These are phyloP conservation scores for Aphis gossypii DNA, from an alignment of 1,140 invertebrate genomes.

Conservation along the genomic window DNA sequence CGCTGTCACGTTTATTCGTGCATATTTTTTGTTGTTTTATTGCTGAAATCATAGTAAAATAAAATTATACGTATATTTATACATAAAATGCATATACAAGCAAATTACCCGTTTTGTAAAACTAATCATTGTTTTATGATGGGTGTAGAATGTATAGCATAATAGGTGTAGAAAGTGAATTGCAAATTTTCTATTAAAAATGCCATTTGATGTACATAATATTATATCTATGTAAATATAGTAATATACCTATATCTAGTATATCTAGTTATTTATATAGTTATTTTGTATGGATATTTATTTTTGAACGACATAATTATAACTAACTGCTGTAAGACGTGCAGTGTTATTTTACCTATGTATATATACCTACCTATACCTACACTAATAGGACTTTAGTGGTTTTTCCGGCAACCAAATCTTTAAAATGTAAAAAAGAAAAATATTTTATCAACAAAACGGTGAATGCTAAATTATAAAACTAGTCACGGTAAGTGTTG, in stretches of 20 bases:
- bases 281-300: conserved; percentile 1
- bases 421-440: not conserved
- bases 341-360: not conserved
- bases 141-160: not conserved
- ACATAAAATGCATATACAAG: not conserved
- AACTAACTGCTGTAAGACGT: not conserved
- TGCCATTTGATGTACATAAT: not conserved
- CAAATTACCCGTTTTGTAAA: not conserved
- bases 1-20: conserved; percentile 7
- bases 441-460: conserved; percentile 31
- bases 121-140: not conserved
- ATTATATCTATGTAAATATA: not conserved
- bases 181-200: not conserved
- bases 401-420: not conserved
- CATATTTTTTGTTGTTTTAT: not conserved
- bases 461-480: conserved; percentile 19
- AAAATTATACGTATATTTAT: not conserved
- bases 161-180: not conserved
- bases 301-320: not conserved
- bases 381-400: not conserved
- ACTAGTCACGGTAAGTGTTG: conserved; percentile 40
- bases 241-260: not conserved
- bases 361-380: not conserved
- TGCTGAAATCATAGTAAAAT: not conserved
- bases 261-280: not conserved